phyloP scores from a whole-genome alignment of 1,140 invertebrate genomes.

The Drosophila navojoa region DNA sequence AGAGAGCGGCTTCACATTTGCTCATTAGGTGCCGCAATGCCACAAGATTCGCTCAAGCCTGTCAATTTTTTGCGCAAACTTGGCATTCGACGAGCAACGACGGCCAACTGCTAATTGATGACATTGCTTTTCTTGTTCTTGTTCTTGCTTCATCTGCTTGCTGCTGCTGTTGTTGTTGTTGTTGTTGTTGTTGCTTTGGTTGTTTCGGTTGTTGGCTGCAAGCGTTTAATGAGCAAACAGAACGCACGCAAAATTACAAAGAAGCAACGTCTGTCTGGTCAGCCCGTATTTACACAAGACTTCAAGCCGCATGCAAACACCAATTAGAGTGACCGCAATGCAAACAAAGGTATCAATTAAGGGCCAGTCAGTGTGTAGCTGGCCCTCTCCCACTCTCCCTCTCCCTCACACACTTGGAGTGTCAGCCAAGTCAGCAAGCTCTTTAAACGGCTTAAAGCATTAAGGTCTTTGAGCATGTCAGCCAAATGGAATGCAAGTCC shows the following conservation, averaged over 20 bases:
- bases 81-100: slow-evolving; percentile 42
- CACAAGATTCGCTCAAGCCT: slow-evolving; percentile 41
- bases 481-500: slow-evolving; percentile 35
- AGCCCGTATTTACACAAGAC: slow-evolving; percentile 69
- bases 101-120: slow-evolving; percentile 71
- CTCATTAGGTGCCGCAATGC: slow-evolving; percentile 59
- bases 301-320: slow-evolving; percentile 80
- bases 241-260: slow-evolving; percentile 80
- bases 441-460: too few relatives aligned
- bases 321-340: slow-evolving; percentile 79
- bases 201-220: slow-evolving; percentile 34
- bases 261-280: slow-evolving; percentile 57
- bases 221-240: slow-evolving; percentile 81
- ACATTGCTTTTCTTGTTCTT: slow-evolving; percentile 33
- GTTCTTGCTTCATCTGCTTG: not conserved
- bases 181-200: slow-evolving; percentile 10
- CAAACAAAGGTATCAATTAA: slow-evolving; percentile 79
- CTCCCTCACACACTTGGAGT: not conserved
- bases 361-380: slow-evolving; percentile 37
- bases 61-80: slow-evolving; percentile 75
- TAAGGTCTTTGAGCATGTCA: too few relatives aligned
- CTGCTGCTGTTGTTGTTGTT: slow-evolving; percentile 13
- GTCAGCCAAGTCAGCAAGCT: too few relatives aligned
- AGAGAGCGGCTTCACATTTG: slow-evolving; percentile 41
- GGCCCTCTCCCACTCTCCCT: not conserved